Evolutionary conservation across 2,113 vertebrate genomes (phyloP), one percentile per base, ranked within the genome.

Genomic region (Burhinus bistriatus): DNA sequence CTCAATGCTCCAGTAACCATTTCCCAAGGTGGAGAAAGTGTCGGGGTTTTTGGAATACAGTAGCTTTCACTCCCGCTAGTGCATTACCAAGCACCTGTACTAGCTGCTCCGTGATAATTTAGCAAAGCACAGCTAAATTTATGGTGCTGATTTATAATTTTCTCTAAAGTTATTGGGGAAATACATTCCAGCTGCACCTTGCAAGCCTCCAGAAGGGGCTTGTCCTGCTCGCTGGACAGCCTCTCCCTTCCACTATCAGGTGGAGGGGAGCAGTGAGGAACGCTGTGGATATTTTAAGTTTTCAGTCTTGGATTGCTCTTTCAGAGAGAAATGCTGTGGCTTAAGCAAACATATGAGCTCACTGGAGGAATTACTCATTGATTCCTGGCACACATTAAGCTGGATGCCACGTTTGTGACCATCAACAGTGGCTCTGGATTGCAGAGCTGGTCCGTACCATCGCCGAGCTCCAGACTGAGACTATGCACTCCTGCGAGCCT

Each of bases 401-500:
- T 47, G 66, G 65, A 25, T 45, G n/a, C n/a, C n/a, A 5, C 0
- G 2, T 54, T 3, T 36, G 71, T 58, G 61, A 36, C 38, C n/a
- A 17, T 9, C 30, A 45, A 11, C 25, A 42, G 51, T 12, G 17
- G 11, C 42, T 90, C 61, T 5, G 4, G 30, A 23, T 13, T 32
- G 9, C 49, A 61, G 83, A 30, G 30, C 71, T 52, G 45, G 40
- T 55, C 47, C 26, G 32, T 12, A 18, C 6, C 47, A 4, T 8
- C 4, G 6, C 11, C 32, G 71, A 79, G 52, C 83, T 91, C 18
- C 57, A 38, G 26, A 8, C 29, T 30, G 15, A 52, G 26, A 9
- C 5, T 2, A 5, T 1, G 34, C 47, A 11, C 26, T 10, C 2
- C 29, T 1, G 23, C 2, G 3, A 58, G 30, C 2, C 38, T 5